A percentile compares a stretch with the other conserved stretches of the same genome.
Evolutionary conservation across 2,888 invertebrate genomes (phyloP).

Genomic region (Sceliomorpha sp.): DNA sequence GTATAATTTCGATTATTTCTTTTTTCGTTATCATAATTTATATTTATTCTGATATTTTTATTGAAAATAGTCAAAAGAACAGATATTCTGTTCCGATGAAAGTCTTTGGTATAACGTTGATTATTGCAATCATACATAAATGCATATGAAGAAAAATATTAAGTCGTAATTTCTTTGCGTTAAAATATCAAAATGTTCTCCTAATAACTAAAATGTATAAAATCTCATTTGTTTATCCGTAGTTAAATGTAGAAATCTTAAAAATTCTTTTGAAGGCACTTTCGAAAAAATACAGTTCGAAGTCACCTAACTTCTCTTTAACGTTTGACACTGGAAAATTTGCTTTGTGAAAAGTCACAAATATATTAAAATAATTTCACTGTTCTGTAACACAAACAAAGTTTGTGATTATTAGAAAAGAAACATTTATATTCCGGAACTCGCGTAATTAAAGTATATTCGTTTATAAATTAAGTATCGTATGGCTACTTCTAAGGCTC

Average conservation of each 20-base stretch:
- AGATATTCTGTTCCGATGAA: conserved; percentile 51
- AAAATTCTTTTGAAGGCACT: no score
- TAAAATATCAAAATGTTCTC: no score
- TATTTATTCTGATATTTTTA: not conserved
- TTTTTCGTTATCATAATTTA: not conserved
- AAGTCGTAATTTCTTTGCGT: not conserved
- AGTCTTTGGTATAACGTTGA: conserved; percentile 77
- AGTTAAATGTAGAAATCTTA: no score
- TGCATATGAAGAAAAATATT: not conserved
- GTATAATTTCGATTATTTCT: conserved; percentile 36
- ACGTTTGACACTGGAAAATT: no score
- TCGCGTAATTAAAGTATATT: conserved; percentile 7
- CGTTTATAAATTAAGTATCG: conserved; percentile 36
- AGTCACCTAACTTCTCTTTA: no score
- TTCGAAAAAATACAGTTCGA: no score
- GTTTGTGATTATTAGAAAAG: conserved; percentile 1
- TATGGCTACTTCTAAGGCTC: conserved; percentile 82
- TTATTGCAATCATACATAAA: conserved; percentile 66
- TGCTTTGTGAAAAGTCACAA: no score
- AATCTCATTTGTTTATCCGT: no score
- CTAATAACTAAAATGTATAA: no score
- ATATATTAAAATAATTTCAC: no score
- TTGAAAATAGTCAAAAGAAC: conserved; percentile 18
- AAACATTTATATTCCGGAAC: not conserved
- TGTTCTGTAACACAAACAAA: no score